phyloP scores from a whole-genome alignment of 2,888 invertebrate genomes.

The Mycalesis mineus region DNA sequence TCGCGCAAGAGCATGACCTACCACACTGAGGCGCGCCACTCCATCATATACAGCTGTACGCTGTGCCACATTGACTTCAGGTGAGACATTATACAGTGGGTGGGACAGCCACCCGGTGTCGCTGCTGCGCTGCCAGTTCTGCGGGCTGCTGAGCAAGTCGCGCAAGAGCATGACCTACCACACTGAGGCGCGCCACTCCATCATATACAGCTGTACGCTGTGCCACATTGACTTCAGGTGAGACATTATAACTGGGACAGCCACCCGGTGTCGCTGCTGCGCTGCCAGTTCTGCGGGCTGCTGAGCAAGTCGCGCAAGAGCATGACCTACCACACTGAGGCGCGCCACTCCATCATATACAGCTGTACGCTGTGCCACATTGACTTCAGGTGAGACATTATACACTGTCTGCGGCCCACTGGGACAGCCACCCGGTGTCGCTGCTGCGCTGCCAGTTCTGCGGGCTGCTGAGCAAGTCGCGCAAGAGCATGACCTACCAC shows the following conservation, averaged over 20 bases:
- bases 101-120: no score
- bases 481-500: not conserved
- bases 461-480: not conserved
- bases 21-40: not conserved
- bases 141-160: no score
- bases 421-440: not conserved
- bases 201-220: conserved; percentile 3
- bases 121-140: no score
- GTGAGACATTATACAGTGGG: no score
- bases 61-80: conserved; percentile 3
- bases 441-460: conserved; percentile 8
- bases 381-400: conserved; percentile 5
- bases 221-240: conserved; percentile 8
- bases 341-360: conserved; percentile 8
- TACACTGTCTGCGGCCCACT: no score
- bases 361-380: not conserved
- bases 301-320: no score
- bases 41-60: not conserved
- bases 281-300: no score
- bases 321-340: not conserved
- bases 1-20: conserved; percentile 1
- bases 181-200: not conserved
- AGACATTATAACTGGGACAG: no score
- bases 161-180: no score
- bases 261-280: no score